A percentile compares a stretch with the other conserved stretches of the same genome.
Evolutionary conservation across 2,797 vertebrate genomes (phyloP).

Genomic region (Sus cebifrons): DNA sequence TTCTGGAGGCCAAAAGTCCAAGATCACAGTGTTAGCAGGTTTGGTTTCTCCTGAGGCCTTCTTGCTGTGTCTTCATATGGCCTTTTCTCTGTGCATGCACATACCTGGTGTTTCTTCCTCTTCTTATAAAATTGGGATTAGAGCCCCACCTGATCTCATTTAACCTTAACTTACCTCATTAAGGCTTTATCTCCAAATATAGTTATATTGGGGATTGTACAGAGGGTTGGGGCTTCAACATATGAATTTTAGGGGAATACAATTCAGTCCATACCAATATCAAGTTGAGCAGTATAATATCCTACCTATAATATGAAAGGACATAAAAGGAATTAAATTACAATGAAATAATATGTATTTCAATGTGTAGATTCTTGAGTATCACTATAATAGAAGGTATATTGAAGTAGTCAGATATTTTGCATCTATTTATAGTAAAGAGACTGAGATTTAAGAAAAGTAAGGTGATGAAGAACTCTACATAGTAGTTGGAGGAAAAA

Average conservation of each 20-base stretch:
- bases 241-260: not conserved
- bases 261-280: not conserved
- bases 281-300: not conserved
- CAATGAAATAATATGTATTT: not conserved
- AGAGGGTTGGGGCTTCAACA: not conserved
- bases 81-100: not conserved
- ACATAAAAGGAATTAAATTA: slow-evolving; percentile 33
- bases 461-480: not conserved
- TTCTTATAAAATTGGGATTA: not conserved
- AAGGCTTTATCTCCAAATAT: not conserved
- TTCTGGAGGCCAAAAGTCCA: not conserved
- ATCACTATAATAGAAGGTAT: not conserved
- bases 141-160: not conserved
- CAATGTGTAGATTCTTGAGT: not conserved
- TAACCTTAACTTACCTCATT: not conserved
- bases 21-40: not conserved
- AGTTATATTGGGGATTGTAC: not conserved
- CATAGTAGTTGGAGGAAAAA: not conserved
- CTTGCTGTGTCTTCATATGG: not conserved
- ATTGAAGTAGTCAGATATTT: not conserved
- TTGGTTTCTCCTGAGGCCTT: not conserved
- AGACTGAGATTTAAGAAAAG: slow-evolving; percentile 27
- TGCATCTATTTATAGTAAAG: not conserved
- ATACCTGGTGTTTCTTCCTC: not conserved
- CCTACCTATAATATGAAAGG: not conserved